phyloP scores from a whole-genome alignment of 2,797 vertebrate genomes.

The Squalus acanthias region DNA sequence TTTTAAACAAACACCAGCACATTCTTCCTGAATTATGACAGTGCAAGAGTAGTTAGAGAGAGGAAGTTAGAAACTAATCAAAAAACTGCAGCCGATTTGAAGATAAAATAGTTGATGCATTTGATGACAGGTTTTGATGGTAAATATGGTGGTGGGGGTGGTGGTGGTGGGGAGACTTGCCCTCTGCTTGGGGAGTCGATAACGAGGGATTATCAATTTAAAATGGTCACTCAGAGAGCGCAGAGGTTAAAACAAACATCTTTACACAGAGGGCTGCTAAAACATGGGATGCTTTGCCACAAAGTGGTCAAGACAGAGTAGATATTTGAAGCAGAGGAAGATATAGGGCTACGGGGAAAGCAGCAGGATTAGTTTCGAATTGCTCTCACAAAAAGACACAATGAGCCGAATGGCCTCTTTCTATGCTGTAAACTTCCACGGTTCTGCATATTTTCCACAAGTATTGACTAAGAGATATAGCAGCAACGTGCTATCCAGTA shows the following conservation, averaged over 20 bases:
- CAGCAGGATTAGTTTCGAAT: neutral
- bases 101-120: neutral
- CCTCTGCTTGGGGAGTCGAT: neutral
- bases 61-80: constrained; percentile 3
- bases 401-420: neutral
- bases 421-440: neutral
- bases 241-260: constrained; percentile 18
- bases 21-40: neutral
- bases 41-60: neutral
- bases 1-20: constrained; percentile 26
- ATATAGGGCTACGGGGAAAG: neutral
- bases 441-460: too few relatives aligned
- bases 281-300: neutral
- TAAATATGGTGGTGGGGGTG: neutral
- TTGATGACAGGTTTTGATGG: neutral
- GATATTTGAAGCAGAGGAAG: neutral
- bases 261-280: neutral
- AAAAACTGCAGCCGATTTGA: neutral
- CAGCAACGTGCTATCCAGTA: neutral
- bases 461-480: neutral
- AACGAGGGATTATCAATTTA: neutral
- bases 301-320: neutral
- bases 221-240: neutral
- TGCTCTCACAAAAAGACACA: neutral
- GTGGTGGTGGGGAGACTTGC: neutral